phyloP scores from a whole-genome alignment of 2,888 invertebrate genomes.

The Trissonchulus latispiculum region DNA sequence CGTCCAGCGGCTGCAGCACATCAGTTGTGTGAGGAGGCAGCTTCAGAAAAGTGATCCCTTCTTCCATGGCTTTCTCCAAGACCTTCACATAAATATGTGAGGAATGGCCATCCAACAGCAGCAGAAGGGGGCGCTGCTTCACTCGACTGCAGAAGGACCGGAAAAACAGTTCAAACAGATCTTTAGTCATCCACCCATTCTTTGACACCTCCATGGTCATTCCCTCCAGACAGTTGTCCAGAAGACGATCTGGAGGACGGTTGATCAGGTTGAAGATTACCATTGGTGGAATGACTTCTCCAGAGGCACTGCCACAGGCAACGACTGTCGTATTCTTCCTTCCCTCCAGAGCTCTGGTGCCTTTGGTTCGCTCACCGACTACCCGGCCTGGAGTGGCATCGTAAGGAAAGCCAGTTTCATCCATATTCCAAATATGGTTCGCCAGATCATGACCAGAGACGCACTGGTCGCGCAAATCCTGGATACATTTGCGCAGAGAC shows the following conservation, averaged over 20 bases:
- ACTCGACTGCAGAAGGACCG: conserved; percentile 9
- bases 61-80: background rate
- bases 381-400: background rate
- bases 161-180: conserved; percentile 1
- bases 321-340: background rate
- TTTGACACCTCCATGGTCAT: conserved; percentile 5
- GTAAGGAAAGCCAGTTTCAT: no score
- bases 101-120: conserved; percentile 12
- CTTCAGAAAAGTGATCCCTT: conserved; percentile 5
- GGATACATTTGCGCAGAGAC: background rate
- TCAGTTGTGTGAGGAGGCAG: background rate
- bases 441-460: background rate
- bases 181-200: conserved; percentile 13
- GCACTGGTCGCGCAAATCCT: background rate
- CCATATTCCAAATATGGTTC: conserved; percentile 2
- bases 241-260: background rate
- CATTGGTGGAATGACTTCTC: conserved; percentile 1
- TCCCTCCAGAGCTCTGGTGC: background rate
- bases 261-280: background rate
- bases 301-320: background rate
- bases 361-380: background rate
- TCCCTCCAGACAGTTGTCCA: background rate
- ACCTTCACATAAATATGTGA: background rate
- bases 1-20: conserved; percentile 15
- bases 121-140: background rate